These are phyloP conservation scores for Seriola quinqueradiata DNA, from an alignment of 2,113 vertebrate genomes.

Conservation along the genomic window DNA sequence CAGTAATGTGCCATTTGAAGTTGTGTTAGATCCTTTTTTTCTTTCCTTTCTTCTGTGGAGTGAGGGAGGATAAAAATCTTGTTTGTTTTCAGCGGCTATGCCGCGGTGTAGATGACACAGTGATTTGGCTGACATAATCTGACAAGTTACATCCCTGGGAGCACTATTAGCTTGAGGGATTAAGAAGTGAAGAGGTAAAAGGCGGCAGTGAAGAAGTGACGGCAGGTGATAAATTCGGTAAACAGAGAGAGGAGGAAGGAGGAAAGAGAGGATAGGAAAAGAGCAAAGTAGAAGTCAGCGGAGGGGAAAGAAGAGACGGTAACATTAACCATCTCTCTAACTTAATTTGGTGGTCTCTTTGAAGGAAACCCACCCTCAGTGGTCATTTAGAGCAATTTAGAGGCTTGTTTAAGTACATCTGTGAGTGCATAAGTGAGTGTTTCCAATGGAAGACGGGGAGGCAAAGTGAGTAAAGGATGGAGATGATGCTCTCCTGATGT, in stretches of 20 bases:
- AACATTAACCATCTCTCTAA: conserved; percentile 43
- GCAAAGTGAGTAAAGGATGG: background rate
- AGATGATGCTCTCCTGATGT: background rate
- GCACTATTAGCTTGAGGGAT: conserved; percentile 45
- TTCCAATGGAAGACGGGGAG: background rate
- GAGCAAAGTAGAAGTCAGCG: background rate
- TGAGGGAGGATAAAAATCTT: background rate
- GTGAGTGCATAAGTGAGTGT: conserved; percentile 31
- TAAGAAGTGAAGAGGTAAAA: conserved; percentile 48
- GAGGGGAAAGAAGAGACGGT: conserved; percentile 6
- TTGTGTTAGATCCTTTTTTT: conserved; percentile 1
- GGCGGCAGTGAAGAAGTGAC: conserved; percentile 36
- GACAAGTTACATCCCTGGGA: conserved; percentile 50
- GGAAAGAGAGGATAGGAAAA: background rate
- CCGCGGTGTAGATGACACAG: conserved; percentile 21
- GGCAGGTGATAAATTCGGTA: conserved; percentile 26
- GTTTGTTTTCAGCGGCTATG: conserved; percentile 41
- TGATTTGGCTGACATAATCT: conserved; percentile 46
- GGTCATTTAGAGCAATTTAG: conserved; percentile 43
- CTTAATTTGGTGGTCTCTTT: conserved; percentile 47
- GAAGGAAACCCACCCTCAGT: conserved; percentile 35
- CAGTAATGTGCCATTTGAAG: conserved; percentile 41
- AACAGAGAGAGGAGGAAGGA: background rate
- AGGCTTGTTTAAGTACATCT: conserved; percentile 41
- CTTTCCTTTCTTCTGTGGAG: background rate